Percentiles rank a stretch among this genome's conserved stretches.
Evolutionary conservation across 2,888 invertebrate species (phyloP).

Genomic region (Parnassius orleans): DNA sequence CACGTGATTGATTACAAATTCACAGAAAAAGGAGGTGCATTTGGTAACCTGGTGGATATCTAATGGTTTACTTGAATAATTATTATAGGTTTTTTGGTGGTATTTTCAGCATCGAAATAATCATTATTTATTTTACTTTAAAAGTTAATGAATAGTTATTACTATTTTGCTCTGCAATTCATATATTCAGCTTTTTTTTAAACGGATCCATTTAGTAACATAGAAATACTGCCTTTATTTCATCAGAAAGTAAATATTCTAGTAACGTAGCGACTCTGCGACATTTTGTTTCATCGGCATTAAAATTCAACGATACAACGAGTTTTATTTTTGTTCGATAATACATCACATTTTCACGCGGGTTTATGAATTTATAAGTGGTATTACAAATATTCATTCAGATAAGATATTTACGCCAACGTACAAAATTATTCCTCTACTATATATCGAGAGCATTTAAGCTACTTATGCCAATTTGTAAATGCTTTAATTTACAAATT

Average conservation of each 20-base stretch:
- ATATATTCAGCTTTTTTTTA: constrained; percentile 13
- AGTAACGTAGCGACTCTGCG: not conserved
- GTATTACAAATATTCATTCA: no score
- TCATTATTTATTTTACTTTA: not conserved
- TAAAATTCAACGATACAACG: constrained; percentile 8
- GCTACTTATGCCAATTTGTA: no score
- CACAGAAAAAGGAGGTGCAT: no score
- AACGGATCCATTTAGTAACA: constrained; percentile 13
- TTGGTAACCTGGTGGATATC: no score
- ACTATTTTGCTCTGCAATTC: constrained; percentile 5
- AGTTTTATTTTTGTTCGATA: constrained; percentile 2
- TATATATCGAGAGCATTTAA: no score
- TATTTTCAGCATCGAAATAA: not conserved
- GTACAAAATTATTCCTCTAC: no score
- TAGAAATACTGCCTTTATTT: constrained; percentile 20
- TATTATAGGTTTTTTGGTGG: not conserved
- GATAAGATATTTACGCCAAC: no score
- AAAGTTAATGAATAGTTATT: constrained; percentile 7
- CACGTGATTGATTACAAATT: no score
- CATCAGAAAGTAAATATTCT: constrained; percentile 10
- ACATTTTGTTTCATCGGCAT: not conserved
- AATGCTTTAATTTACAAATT: no score
- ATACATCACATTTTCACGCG: constrained; percentile 3
- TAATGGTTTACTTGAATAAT: no score
- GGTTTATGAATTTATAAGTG: no score